Evolutionary conservation across 2,113 vertebrate genomes (phyloP).

Genomic region (Pelodiscus sinensis): DNA sequence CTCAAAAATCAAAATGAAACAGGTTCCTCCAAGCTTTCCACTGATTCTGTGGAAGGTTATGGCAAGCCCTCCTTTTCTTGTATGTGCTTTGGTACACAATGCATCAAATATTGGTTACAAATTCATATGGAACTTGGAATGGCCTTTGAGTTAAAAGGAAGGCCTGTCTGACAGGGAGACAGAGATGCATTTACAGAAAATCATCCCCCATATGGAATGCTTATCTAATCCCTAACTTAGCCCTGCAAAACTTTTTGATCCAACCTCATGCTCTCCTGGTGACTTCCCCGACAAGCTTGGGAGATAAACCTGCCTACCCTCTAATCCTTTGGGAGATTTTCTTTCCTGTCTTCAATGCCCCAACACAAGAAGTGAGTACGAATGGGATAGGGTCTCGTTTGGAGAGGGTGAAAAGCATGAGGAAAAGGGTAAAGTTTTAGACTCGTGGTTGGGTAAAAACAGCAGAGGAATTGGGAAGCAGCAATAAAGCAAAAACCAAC

Average conservation of each 20-base stretch:
- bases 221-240: background rate
- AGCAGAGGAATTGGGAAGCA: background rate
- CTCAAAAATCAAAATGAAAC: background rate
- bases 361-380: background rate
- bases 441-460: background rate
- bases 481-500: background rate
- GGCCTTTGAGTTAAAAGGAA: background rate
- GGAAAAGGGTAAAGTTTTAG: background rate
- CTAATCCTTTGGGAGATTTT: background rate
- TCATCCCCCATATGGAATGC: background rate
- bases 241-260: background rate
- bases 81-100: background rate
- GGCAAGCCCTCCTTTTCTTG: background rate
- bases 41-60: background rate
- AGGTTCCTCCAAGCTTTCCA: background rate
- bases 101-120: background rate
- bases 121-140: background rate
- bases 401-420: background rate
- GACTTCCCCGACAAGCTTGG: background rate
- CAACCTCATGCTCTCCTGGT: background rate
- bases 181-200: background rate
- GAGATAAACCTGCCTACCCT: background rate
- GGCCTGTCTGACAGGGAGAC: background rate
- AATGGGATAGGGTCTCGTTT: background rate
- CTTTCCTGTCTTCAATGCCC: background rate